Evolutionary conservation across 2,113 vertebrate genomes (phyloP).

Genomic region (Cryptotis parvus): DNA sequence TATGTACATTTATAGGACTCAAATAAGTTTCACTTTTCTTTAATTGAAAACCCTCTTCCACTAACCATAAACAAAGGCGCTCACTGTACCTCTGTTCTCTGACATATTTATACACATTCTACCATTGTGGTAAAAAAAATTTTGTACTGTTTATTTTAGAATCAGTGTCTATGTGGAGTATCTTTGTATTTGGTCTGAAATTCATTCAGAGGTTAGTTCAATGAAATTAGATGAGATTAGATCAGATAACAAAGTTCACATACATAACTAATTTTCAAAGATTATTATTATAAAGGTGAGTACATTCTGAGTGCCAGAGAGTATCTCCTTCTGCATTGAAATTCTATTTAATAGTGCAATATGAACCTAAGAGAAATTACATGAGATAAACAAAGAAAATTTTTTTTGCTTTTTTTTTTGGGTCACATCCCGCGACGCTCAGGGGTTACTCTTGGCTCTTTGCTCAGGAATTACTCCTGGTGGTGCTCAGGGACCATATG

Average conservation of each 20-base stretch:
- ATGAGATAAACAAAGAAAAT: conserved; percentile 31
- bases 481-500: too few relatives aligned
- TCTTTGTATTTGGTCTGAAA: conserved; percentile 11
- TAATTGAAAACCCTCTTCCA: neutral
- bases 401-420: too few relatives aligned
- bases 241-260: neutral
- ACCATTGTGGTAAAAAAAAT: neutral
- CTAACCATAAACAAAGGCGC: neutral
- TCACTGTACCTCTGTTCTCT: neutral
- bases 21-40: conserved; percentile 38
- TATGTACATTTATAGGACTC: neutral
- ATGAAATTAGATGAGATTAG: conserved; percentile 17
- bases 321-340: neutral
- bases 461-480: too few relatives aligned
- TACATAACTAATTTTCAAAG: neutral
- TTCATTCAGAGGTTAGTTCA: neutral
- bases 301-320: neutral
- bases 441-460: too few relatives aligned
- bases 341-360: neutral
- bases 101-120: neutral
- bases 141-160: conserved; percentile 19
- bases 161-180: neutral
- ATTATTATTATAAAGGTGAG: neutral
- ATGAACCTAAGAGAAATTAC: conserved; percentile 16
- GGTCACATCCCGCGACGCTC: too few relatives aligned